A percentile compares a stretch with the other conserved stretches of the same genome.
Conservation (phyloP, 1,140 invertebrate genomes). For the Lordiphosa mommai region DNA sequence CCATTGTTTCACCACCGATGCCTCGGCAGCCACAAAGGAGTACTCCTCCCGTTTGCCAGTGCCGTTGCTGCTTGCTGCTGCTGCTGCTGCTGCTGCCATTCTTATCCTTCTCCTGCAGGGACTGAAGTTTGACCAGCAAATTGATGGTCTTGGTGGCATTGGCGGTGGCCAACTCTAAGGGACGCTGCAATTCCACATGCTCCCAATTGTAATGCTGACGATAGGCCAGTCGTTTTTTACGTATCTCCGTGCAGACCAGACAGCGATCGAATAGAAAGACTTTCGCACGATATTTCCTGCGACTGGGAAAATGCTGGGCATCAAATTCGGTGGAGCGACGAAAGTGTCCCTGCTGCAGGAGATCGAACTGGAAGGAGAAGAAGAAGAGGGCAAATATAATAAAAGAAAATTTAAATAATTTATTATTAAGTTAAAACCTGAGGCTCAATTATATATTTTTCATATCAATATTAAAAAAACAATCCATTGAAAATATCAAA, state of each 20-base stretch:
- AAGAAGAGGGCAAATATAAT: not conserved
- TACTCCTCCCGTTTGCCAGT: constrained; percentile 53
- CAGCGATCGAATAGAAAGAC: constrained; percentile 74
- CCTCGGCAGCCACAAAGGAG: constrained; percentile 58
- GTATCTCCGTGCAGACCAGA: constrained; percentile 70
- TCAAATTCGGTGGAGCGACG: constrained; percentile 70
- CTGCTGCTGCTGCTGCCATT: not conserved
- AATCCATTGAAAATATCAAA: too few relatives aligned
- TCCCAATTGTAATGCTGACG: constrained; percentile 70
- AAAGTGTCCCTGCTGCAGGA: constrained; percentile 63
- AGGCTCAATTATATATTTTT: too few relatives aligned
- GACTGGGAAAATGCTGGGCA: constrained; percentile 63
- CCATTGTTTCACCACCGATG: constrained; percentile 68
- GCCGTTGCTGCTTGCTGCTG: not conserved
- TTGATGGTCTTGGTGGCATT: constrained; percentile 66
- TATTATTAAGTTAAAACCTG: too few relatives aligned
- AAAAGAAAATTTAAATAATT: too few relatives aligned
- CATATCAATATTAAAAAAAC: too few relatives aligned
- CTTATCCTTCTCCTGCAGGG: constrained; percentile 44
- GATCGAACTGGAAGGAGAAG: constrained; percentile 42
- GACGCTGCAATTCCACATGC: constrained; percentile 61
- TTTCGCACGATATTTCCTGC: constrained; percentile 67
- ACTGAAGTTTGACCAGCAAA: constrained; percentile 56
- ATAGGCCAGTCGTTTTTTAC: constrained; percentile 61
- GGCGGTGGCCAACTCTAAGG: constrained; percentile 37